These are phyloP conservation scores for Centropus unirufus DNA, from an alignment of 2,113 vertebrate genomes.

Conservation along the genomic window DNA sequence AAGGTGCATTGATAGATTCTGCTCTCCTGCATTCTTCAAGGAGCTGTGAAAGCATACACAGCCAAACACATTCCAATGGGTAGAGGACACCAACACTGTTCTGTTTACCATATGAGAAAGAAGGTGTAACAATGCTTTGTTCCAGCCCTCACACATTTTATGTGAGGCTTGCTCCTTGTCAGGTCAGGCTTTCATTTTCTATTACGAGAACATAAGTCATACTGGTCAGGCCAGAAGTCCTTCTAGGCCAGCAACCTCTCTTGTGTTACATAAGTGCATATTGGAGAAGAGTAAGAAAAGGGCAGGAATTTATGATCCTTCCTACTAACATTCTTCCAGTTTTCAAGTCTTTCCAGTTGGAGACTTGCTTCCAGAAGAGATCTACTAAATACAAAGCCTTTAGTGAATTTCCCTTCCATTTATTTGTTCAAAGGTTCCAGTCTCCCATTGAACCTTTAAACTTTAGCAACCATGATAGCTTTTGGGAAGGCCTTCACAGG, in stretches of 20 bases:
- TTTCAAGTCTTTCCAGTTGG: background rate
- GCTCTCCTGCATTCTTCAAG: background rate
- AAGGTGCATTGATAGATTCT: background rate
- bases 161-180: background rate
- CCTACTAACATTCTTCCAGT: background rate
- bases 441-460: background rate
- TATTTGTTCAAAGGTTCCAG: background rate
- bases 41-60: background rate
- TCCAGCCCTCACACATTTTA: background rate
- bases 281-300: background rate
- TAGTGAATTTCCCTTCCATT: background rate
- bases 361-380: background rate
- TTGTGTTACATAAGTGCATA: background rate
- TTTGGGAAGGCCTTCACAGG: background rate
- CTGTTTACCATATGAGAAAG: background rate
- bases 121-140: background rate
- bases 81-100: background rate
- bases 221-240: background rate
- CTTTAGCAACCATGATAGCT: background rate
- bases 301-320: background rate
- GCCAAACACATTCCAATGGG: background rate
- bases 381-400: background rate
- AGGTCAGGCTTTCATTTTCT: background rate
- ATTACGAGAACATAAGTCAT: background rate
- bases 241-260: background rate